Evolutionary conservation across 2,888 invertebrate species (phyloP).

Genomic region (Zaprionus obscuricornis): DNA sequence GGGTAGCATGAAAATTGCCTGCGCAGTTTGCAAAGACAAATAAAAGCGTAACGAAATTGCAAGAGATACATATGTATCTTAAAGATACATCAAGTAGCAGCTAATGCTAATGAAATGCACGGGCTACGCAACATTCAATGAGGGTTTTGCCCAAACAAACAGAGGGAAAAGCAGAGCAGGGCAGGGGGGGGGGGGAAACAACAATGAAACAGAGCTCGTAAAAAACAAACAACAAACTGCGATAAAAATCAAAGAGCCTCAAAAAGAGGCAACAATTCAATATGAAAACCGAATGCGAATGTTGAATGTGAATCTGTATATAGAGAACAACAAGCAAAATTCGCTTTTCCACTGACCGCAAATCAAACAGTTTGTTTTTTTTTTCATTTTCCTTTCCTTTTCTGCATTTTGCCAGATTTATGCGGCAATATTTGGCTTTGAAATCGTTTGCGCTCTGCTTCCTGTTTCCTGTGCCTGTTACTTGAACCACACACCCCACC

Average conservation of each 20-base stretch:
- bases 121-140: constrained; percentile 14
- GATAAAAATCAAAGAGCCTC: constrained; percentile 56
- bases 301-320: too few species aligned
- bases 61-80: constrained; percentile 33
- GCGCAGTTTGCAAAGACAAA: constrained; percentile 23
- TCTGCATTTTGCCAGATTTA: constrained; percentile 47
- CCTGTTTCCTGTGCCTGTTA: not conserved
- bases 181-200: constrained; percentile 1
- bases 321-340: not conserved
- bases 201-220: constrained; percentile 44
- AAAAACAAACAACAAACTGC: constrained; percentile 43
- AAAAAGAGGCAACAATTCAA: constrained; percentile 40
- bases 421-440: constrained; percentile 66
- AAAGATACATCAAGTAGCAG: constrained; percentile 42
- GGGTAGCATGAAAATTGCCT: constrained; percentile 13
- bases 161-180: constrained; percentile 30
- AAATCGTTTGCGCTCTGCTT: constrained; percentile 33
- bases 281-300: constrained; percentile 8
- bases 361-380: constrained; percentile 38
- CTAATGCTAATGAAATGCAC: constrained; percentile 62
- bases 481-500: not conserved
- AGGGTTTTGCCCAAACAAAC: constrained; percentile 53
- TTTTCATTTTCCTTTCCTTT: not conserved
- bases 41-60: constrained; percentile 34
- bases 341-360: constrained; percentile 55